Evolutionary conservation across 2,888 invertebrate genomes (phyloP), one percentile per base, ranked within the genome.

Genomic region (Halictus ligatus): DNA sequence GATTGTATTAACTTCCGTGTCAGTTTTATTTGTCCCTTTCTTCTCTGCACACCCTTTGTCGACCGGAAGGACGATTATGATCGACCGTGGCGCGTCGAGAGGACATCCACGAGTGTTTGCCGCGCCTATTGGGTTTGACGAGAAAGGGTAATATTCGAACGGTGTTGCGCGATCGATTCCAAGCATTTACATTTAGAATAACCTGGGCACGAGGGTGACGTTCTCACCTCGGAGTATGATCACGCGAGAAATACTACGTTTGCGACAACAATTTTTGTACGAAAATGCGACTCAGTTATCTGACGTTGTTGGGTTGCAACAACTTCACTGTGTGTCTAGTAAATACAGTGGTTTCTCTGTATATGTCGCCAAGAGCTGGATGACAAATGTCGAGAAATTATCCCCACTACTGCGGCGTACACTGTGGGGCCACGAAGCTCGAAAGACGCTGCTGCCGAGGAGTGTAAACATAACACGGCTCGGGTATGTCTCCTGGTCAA

Each of bases 1-100:
- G 40, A 79, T 73, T 73, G 78, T 48, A 35, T 43, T 21, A 76
- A 67, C 64, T 74, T 77, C n/a, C 67, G 35, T 67, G 12, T 48
- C 35, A 8, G 35, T 29, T 64, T 64, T 64, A 15, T 12, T 50
- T 35, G 2, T 35, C n/a, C n/a, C 35, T 35, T 35, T 35, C 35
- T 50, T 8, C 50, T 12, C 12, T 58, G 12, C 58, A 58, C 64
- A 29, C 64, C 64, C 2, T 64, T 64, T 64, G 67, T 67, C 15
- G 18, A 35, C 35, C 29, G 29, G 35, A 18, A 29, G 29, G 29
- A 18, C 29, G 21, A 67, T 67, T 40, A 67, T 67, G 35, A 58
- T 58, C 58, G 67, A 18, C 35, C 35, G 35, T 18, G 35, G 18
- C 35, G 18, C 35, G 35, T 35, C 67, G 18, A 35, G 35, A 35